Evolutionary conservation across 2,797 vertebrate species (phyloP).

Genomic region (Sciaenops ocellatus): DNA sequence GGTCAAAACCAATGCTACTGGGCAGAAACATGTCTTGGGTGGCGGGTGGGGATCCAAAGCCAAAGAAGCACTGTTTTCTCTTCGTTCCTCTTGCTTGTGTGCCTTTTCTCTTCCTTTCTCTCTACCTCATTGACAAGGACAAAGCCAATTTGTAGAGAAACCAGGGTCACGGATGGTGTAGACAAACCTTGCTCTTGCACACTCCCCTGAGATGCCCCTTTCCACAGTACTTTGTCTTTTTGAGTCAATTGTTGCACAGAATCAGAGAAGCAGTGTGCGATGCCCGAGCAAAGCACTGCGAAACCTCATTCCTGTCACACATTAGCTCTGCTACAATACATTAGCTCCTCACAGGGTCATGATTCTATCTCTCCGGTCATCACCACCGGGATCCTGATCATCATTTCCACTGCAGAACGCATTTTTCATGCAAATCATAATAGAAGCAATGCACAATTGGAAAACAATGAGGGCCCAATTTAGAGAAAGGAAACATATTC

Average conservation of each 20-base stretch:
- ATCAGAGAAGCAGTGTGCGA: constrained; percentile 61
- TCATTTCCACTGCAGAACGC: constrained; percentile 75
- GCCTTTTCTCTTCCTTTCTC: constrained; percentile 47
- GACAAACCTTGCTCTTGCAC: constrained; percentile 80
- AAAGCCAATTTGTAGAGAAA: constrained; percentile 86
- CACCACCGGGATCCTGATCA: constrained; percentile 80
- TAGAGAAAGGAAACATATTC: constrained; percentile 61
- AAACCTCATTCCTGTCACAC: constrained; percentile 82
- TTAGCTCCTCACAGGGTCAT: constrained; percentile 83
- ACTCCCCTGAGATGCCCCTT: constrained; percentile 78
- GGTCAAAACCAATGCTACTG: constrained; percentile 58
- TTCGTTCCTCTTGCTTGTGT: constrained; percentile 47
- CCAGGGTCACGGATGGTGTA: constrained; percentile 80
- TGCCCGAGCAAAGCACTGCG: constrained; percentile 59
- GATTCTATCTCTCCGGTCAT: constrained; percentile 79
- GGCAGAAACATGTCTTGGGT: constrained; percentile 45
- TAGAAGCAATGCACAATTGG: constrained; percentile 54
- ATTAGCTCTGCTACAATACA: constrained; percentile 81
- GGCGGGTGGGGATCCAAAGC: constrained; percentile 45
- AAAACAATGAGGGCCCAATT: constrained; percentile 78
- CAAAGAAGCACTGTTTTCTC: constrained; percentile 53
- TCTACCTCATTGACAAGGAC: constrained; percentile 84
- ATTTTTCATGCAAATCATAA: constrained; percentile 83
- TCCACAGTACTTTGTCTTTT: constrained; percentile 85
- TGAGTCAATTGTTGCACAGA: constrained; percentile 81